Base-by-base conservation (phyloP, 1,140 invertebrate species). In the Paramacrobiotus metropolitanus region DNA sequence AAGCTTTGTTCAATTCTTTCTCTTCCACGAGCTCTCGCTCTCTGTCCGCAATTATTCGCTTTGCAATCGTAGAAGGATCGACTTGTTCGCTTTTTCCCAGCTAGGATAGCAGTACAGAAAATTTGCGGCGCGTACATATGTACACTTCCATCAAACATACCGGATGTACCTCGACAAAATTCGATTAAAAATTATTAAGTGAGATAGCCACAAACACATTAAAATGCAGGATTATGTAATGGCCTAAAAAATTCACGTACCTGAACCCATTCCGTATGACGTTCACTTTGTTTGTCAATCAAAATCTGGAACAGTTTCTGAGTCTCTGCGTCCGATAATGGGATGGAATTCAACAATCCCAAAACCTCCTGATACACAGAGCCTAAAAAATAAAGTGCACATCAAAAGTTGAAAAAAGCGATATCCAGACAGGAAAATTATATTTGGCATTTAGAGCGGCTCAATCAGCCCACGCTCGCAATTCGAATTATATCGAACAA, bases 211-310 rank as follows among this genome's bases (percentile, higher is more conserved):
- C n/a, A n/a, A n/a, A n/a, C n/a, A n/a, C n/a, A n/a, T n/a, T n/a
- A n/a, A n/a, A n/a, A n/a, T n/a, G n/a, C n/a, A n/a, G n/a, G n/a
- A n/a, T n/a, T n/a, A n/a, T n/a, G n/a, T n/a, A n/a, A n/a, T n/a
- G n/a, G n/a, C n/a, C n/a, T n/a, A n/a, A n/a, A n/a, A n/a, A n/a
- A n/a, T n/a, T n/a, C n/a, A n/a, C n/a, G n/a, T n/a, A n/a, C n/a
- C n/a, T 55, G 48, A 4, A 55, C 48, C 48, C 48, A 55, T 55
- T 55, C 48, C 15, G 48, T 20, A 28, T 55, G 48, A 9, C 48
- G 15, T 55, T 55, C 48, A 24, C 48, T 55, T 24, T 55, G 48
- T 24, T 55, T 55, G 48, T 20, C 48, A 55, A 55, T 55, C 48
- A 55, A 24, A 4, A 55, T 24, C 15, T 55, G 48, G 15, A 55